Evolutionary conservation across 2,888 invertebrate species (phyloP), one percentile per base, ranked within the genome.

Genomic region (Adineta ricciae): DNA sequence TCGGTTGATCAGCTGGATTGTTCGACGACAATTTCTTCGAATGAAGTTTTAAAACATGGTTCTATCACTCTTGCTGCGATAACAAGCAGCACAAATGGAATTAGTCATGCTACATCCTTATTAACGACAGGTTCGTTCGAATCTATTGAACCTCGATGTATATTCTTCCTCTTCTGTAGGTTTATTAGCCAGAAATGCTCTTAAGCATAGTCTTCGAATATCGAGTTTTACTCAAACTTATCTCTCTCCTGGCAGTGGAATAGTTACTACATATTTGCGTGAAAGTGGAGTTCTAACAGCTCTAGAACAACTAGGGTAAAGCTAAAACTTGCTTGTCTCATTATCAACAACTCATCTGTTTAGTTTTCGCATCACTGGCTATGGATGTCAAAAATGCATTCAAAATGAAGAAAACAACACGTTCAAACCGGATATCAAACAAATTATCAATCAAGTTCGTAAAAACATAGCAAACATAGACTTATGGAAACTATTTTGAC

Each of bases 341-440:
- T 8, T 8, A 46, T 8, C 5, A 46, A 46, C 46, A 46, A 46
- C 11, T 46, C 46, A 11, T 46, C 11, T 46, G 46, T 83, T 86
- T 87, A 92, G 92, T 14, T 99, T 98, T 90, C 93, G 95, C 89
- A 94, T 96, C 83, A 97, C 97, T 1, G 98, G 98, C n/a, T 99
- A 97, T 89, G 98, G 98, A 0, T 99, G 99, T 90, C 98, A 97
- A 97, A 98, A 98, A 0, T 99, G 99, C 90, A 99, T 99, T 88
- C 98, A 98, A 0, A 99, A 99, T 0, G 94, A 95, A 88, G 95
- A 95, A 1, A 96, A 97, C 87, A 96, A 97, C 89, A 94, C 94
- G 92, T 94, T 94, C 88, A 87, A 86, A 83, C 3, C 27, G 1
- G 50, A 83, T 38, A 14, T 52, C n/a, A 21, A 54, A 83, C n/a